Evolutionary conservation across 2,797 vertebrate species (phyloP).

Genomic region (Mormyrops attenuatus): DNA sequence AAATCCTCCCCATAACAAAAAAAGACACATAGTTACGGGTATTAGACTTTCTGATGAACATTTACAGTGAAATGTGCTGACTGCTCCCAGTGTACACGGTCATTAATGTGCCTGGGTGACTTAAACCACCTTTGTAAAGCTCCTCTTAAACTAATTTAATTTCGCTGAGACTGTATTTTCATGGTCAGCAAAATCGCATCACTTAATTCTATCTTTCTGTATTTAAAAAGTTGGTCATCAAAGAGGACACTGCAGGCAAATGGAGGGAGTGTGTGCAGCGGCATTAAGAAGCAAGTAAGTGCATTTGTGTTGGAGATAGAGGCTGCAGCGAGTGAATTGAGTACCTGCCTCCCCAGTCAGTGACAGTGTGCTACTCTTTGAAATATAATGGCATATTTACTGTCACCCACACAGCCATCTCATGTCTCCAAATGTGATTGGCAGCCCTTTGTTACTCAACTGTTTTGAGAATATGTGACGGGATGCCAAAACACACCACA

Average conservation of each 20-base stretch:
- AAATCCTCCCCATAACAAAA: not conserved
- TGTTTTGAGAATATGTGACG: not conserved
- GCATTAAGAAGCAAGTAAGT: not conserved
- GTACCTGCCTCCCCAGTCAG: not conserved
- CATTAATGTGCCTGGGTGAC: not conserved
- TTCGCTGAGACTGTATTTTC: conserved; percentile 21
- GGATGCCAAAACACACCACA: not conserved
- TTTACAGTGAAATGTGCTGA: conserved; percentile 6
- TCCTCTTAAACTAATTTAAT: conserved; percentile 21
- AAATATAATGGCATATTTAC: conserved; percentile 17
- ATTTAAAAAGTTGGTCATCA: conserved; percentile 17
- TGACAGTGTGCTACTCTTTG: conserved; percentile 17
- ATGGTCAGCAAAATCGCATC: conserved; percentile 16
- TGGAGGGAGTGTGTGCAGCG: not conserved
- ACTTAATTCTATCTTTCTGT: conserved; percentile 18
- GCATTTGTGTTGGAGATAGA: not conserved
- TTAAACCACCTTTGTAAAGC: conserved; percentile 6
- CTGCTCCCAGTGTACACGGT: not conserved
- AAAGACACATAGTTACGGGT: not conserved
- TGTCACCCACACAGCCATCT: conserved; percentile 16
- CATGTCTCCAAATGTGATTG: not conserved
- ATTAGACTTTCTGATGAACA: conserved; percentile 11
- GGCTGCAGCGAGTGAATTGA: not conserved
- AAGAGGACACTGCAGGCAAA: conserved; percentile 11
- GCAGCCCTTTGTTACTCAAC: not conserved